Percentiles rank a stretch among this genome's conserved stretches.
Conservation (phyloP, 2,113 vertebrate genomes). For the Ptilorrhoa leucosticta region DNA sequence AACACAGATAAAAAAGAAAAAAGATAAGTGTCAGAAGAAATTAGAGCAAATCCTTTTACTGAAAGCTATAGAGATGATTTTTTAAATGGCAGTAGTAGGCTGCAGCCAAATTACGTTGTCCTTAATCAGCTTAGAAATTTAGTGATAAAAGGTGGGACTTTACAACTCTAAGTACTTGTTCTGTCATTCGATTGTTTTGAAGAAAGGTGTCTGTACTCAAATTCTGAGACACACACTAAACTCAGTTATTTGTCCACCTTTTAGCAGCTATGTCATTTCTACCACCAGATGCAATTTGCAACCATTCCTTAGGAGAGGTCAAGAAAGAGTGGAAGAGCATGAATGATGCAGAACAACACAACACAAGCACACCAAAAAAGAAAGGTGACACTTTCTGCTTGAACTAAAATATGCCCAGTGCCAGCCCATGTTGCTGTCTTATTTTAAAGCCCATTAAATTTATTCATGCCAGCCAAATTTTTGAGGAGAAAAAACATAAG, state of each 20-base stretch:
- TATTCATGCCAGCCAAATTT: background rate
- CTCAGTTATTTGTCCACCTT: background rate
- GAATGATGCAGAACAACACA: background rate
- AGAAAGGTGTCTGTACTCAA: background rate
- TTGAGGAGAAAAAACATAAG: background rate
- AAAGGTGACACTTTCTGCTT: background rate
- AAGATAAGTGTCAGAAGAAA: slow-evolving; percentile 60
- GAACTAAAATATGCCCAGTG: background rate
- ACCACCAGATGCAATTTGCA: background rate
- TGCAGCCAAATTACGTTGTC: background rate
- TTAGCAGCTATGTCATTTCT: background rate
- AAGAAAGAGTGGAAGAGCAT: background rate
- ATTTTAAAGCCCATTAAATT: background rate
- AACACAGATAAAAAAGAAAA: slow-evolving; percentile 50
- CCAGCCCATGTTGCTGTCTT: background rate
- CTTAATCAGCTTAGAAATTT: background rate
- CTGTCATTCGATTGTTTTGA: background rate
- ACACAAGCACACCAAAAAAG: background rate
- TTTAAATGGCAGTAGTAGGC: background rate
- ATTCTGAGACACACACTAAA: background rate
- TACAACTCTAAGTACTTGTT: background rate
- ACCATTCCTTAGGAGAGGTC: background rate
- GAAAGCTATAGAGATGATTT: background rate
- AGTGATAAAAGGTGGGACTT: background rate
- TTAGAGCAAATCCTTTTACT: background rate